Evolutionary conservation across 2,888 invertebrate genomes (phyloP).

Genomic region (Synanthedon vespiformis): DNA sequence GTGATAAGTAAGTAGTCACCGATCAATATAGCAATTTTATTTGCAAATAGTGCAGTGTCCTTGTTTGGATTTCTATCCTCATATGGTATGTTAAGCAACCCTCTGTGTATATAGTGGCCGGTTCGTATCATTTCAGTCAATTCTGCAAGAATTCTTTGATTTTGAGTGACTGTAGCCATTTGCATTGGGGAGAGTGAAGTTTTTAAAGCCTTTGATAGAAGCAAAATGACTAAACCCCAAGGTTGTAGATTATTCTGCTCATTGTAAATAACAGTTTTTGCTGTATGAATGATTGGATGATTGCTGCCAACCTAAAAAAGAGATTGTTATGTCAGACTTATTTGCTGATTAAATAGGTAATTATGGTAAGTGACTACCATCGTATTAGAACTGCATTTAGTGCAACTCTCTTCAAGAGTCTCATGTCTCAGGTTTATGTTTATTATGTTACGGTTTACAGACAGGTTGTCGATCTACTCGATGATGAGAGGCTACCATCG

Average conservation of each 20-base stretch:
- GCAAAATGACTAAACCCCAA: constrained; percentile 84
- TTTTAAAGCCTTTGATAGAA: constrained; percentile 79
- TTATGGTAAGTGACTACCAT: no score
- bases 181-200: constrained; percentile 70
- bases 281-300: constrained; percentile 88
- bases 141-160: constrained; percentile 68
- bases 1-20: constrained; percentile 88
- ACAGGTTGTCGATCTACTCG: no score
- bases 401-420: no score
- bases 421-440: no score
- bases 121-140: constrained; percentile 91
- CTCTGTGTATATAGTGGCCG: constrained; percentile 84
- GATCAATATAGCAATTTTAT: constrained; percentile 87
- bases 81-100: constrained; percentile 48
- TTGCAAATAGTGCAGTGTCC: constrained; percentile 84
- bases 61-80: constrained; percentile 64
- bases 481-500: no score
- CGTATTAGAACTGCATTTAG: no score
- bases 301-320: constrained; percentile 77
- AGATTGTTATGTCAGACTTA: neutral
- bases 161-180: constrained; percentile 66
- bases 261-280: constrained; percentile 84
- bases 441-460: no score
- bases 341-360: neutral
- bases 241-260: constrained; percentile 87